Evolutionary conservation across 2,113 vertebrate species (phyloP).

Genomic region (Pygoscelis antarcticus): DNA sequence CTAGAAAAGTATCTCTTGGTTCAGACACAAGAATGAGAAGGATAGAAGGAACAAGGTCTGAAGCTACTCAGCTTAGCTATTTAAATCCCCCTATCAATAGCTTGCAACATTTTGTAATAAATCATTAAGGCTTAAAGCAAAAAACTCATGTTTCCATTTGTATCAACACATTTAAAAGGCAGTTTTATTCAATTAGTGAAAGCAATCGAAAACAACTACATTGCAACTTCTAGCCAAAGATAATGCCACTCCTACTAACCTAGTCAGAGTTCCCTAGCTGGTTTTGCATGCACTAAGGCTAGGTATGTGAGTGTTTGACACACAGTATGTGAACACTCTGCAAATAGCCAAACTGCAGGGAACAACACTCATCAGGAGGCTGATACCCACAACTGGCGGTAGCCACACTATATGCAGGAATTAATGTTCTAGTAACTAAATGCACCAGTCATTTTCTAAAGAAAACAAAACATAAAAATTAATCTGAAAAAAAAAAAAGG

Average conservation of each 20-base stretch:
- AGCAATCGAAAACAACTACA: neutral
- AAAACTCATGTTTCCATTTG: neutral
- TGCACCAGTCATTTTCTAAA: neutral
- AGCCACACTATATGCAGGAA: neutral
- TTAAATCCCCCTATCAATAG: neutral
- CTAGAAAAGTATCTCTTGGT: neutral
- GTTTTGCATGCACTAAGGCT: neutral
- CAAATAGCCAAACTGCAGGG: neutral
- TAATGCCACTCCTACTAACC: neutral
- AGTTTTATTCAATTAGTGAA: neutral
- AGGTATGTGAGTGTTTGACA: neutral
- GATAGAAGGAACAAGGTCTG: neutral
- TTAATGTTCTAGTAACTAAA: neutral
- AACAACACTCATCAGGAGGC: accelerated
- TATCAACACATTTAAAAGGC: neutral
- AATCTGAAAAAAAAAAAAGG: neutral
- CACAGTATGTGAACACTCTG: accelerated
- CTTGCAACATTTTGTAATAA: neutral
- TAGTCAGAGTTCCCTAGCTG: neutral
- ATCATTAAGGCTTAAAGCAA: neutral
- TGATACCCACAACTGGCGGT: neutral
- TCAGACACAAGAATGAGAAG: neutral
- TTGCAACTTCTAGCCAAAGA: neutral
- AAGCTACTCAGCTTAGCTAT: neutral
- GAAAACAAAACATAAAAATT: neutral